These are phyloP conservation scores for Burhinus oedicnemus DNA, from an alignment of 2,113 vertebrate genomes.

Conservation along the genomic window DNA sequence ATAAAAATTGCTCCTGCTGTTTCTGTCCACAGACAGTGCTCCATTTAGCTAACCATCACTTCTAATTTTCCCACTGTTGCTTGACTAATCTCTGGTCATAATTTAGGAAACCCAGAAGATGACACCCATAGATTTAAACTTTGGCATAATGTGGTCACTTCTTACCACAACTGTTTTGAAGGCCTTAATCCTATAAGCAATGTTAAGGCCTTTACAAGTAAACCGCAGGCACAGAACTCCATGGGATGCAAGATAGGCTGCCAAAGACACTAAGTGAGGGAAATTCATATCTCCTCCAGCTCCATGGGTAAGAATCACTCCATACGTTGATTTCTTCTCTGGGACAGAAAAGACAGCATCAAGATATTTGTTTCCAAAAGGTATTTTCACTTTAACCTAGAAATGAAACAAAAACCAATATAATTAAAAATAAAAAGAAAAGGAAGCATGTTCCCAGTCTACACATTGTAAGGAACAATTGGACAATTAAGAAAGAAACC, in stretches of 20 bases:
- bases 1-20: neutral
- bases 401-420: conserved; percentile 21
- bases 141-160: neutral
- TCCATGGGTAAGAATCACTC: conserved; percentile 88
- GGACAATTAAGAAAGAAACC: neutral
- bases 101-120: neutral
- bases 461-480: neutral
- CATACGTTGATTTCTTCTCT: conserved; percentile 63
- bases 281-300: conserved; percentile 93
- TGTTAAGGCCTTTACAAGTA: conserved; percentile 92
- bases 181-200: conserved; percentile 85
- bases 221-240: conserved; percentile 88
- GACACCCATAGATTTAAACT: neutral
- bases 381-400: conserved; percentile 86
- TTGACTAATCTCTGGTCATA: neutral
- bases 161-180: conserved; percentile 88
- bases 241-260: conserved; percentile 73
- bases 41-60: neutral
- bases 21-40: neutral
- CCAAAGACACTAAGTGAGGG: conserved; percentile 83
- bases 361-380: conserved; percentile 83
- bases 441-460: neutral
- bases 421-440: neutral
- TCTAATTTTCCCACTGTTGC: neutral
- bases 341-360: conserved; percentile 85